phyloP scores from a whole-genome alignment of 2,797 vertebrate species.

The Pangasius djambal region DNA sequence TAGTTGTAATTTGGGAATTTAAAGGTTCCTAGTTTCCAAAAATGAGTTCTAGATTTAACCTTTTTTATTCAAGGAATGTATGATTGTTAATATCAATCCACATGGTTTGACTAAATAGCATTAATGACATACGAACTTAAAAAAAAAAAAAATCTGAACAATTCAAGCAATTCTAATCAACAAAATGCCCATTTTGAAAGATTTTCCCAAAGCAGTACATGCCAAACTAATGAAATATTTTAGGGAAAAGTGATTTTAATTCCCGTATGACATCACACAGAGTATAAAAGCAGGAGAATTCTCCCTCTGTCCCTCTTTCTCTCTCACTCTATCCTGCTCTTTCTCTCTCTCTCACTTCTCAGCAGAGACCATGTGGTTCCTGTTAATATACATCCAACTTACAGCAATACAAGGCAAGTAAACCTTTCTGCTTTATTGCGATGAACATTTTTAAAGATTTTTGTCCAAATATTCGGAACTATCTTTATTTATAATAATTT shows the following conservation, averaged over 20 bases:
- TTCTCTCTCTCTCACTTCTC: not conserved
- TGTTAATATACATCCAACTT: constrained; percentile 37
- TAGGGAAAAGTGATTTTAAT: not conserved
- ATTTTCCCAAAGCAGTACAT: not conserved
- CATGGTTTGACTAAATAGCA: not conserved
- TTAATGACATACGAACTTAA: too few relatives aligned
- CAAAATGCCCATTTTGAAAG: not conserved
- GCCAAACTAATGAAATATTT: too few relatives aligned
- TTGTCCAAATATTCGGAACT: not conserved
- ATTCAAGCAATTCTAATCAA: not conserved
- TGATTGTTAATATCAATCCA: not conserved
- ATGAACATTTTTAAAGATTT: not conserved
- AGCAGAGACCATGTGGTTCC: constrained; percentile 46
- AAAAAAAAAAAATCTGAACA: not conserved
- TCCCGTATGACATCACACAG: constrained; percentile 13
- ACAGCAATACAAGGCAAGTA: constrained; percentile 48
- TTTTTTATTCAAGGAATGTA: not conserved
- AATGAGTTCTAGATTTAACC: not conserved
- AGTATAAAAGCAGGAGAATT: constrained; percentile 36
- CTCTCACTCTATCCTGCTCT: not conserved
- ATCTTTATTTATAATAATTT: not conserved
- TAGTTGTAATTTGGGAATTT: not conserved
- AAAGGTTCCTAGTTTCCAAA: not conserved
- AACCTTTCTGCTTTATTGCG: not conserved
- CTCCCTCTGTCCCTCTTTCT: constrained; percentile 17